A percentile compares a stretch with the other conserved stretches of the same genome.
Conservation (phyloP, 1,140 invertebrate genomes). For the Schmidtea mediterranea region DNA sequence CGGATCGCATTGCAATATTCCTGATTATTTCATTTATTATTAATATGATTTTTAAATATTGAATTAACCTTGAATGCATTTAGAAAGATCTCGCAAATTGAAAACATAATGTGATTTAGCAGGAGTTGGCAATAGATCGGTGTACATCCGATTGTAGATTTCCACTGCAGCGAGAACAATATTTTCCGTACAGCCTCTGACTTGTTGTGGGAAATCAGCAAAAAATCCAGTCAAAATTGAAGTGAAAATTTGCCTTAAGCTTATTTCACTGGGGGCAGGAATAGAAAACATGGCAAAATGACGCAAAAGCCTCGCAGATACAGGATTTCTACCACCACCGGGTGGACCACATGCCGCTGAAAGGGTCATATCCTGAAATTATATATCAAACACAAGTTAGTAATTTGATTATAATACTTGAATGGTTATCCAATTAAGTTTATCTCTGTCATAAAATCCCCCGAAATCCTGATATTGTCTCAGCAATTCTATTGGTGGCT, state of each 20-base stretch:
- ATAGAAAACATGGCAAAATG: slow-evolving; percentile 27
- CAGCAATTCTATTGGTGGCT: slow-evolving; percentile 27
- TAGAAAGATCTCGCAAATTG: slow-evolving; percentile 27
- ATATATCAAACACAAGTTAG: neutral
- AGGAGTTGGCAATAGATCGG: slow-evolving; percentile 26
- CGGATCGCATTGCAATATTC: slow-evolving; percentile 22
- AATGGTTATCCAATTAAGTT: slow-evolving; percentile 42
- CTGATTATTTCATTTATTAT: slow-evolving; percentile 10
- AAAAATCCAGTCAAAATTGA: slow-evolving; percentile 35
- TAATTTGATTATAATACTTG: neutral
- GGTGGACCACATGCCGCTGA: slow-evolving; percentile 28
- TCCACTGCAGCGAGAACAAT: slow-evolving; percentile 25
- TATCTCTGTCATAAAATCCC: slow-evolving; percentile 55
- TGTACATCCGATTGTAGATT: slow-evolving; percentile 25
- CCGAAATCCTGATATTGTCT: slow-evolving; percentile 52
- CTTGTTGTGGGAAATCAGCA: slow-evolving; percentile 23
- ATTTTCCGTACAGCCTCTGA: slow-evolving; percentile 27
- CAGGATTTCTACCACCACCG: slow-evolving; percentile 26
- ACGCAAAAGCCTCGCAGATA: slow-evolving; percentile 23
- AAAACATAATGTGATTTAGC: slow-evolving; percentile 29
- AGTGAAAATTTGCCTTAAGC: slow-evolving; percentile 26
- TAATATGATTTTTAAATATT: neutral
- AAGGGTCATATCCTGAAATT: slow-evolving; percentile 22
- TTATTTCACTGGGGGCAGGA: slow-evolving; percentile 25
- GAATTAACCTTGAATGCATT: slow-evolving; percentile 25